A percentile compares a stretch with the other conserved stretches of the same genome.
Evolutionary conservation across 2,888 invertebrate genomes (phyloP).

Genomic region (Ectropis crepuscularia): DNA sequence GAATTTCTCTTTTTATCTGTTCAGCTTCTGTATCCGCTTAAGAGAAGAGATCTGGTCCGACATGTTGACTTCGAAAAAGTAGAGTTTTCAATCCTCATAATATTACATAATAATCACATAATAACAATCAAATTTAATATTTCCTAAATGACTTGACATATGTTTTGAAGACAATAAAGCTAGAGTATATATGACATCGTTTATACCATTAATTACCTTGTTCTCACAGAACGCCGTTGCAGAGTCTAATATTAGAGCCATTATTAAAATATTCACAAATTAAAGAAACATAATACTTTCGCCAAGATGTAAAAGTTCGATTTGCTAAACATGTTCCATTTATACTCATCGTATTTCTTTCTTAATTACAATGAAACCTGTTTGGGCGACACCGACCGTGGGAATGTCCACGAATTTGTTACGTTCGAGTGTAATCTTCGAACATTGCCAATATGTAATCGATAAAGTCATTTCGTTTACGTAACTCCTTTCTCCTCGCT

Average conservation of each 20-base stretch:
- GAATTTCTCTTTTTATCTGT: too few relatives aligned
- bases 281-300: slow-evolving; percentile 27
- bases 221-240: slow-evolving; percentile 23
- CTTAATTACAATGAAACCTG: slow-evolving; percentile 31
- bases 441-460: slow-evolving; percentile 6
- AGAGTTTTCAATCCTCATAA: too few relatives aligned
- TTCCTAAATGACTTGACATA: not conserved
- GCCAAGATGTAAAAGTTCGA: slow-evolving; percentile 26
- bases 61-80: too few relatives aligned
- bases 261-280: slow-evolving; percentile 29
- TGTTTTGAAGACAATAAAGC: not conserved
- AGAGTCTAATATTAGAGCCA: slow-evolving; percentile 6
- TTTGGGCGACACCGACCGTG: slow-evolving; percentile 27
- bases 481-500: slow-evolving; percentile 4
- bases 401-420: slow-evolving; percentile 26
- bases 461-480: slow-evolving; percentile 8
- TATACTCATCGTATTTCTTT: slow-evolving; percentile 29
- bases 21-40: too few relatives aligned
- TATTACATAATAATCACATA: too few relatives aligned
- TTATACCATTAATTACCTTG: slow-evolving; percentile 2
- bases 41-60: too few relatives aligned
- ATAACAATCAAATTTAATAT: too few relatives aligned
- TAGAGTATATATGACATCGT: not conserved
- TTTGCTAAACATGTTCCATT: slow-evolving; percentile 30
- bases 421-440: slow-evolving; percentile 19